Base-by-base conservation (phyloP, 92 coral and sea anemone genomes). In the Bergia puertoricense region DNA sequence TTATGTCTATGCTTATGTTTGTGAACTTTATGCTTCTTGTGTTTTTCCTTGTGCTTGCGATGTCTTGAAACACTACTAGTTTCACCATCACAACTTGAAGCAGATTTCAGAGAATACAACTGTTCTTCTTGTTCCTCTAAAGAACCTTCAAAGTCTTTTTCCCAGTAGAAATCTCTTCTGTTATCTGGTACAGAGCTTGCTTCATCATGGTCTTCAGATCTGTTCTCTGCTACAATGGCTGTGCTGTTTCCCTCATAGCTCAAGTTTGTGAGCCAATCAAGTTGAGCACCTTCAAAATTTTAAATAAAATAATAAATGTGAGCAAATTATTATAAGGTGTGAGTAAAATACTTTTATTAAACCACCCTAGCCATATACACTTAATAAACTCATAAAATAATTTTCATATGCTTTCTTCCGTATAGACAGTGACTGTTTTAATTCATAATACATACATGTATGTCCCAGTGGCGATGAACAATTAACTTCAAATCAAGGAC, bases 231-330 rank as follows among this genome's bases (percentile, higher is more conserved):
- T 41, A 20, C 30, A 15, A 46, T 40, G 8, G 80, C 81, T 82
- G 39, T 65, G 45, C 43, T 51, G 45, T 36, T 68, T 5, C 67
- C 66, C 40, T 77, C 86, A 85, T 89, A 94, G 86, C 98, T 94
- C 18, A 90, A 30, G 68, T 94, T 94, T 74, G 88, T 83, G 16
- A 94, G 93, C 98, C 98, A 94, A 67, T 92, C 94, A 30, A 81
- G 77, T 13, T 8, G 50, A 42, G 92, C 59, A 44, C 77, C 94
- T 94, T 81, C 30, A 76, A 73, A 51, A 84, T 44, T 23, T 11
- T 6, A 37, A 18, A 46, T 68, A 6, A 82, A 30, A 7, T 56
- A 56, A 18, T 62, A 62, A 20, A 62, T 62, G 10, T 48, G 16
- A 54, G 59, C 59, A 54, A 4, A 11, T 2, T 13, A 1, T 18